phyloP scores from a whole-genome alignment of 1,140 invertebrate genomes.

The Plodia interpunctella region DNA sequence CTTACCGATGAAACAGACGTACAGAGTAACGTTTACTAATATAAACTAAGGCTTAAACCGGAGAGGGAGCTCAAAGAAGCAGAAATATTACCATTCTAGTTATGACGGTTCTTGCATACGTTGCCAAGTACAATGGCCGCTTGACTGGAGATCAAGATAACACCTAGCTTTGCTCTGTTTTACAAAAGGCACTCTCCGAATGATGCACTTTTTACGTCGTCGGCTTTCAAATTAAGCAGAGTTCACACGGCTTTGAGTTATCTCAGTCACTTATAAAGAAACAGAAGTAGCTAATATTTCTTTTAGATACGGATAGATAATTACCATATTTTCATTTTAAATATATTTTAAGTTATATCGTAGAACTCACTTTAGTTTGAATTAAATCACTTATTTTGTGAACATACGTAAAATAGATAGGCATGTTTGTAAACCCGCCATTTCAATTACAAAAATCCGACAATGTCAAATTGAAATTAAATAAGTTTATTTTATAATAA shows the following conservation, averaged over 20 bases:
- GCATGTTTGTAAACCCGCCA: too few relatives aligned
- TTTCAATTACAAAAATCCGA: too few relatives aligned
- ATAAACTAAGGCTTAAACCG: slow-evolving; percentile 5
- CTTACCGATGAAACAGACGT: background rate
- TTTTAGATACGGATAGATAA: too few relatives aligned
- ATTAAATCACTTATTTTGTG: too few relatives aligned
- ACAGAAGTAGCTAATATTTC: too few relatives aligned
- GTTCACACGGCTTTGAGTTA: background rate
- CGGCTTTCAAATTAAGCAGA: background rate
- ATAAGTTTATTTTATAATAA: too few relatives aligned
- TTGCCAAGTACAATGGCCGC: slow-evolving; percentile 35
- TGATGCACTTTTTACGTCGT: slow-evolving; percentile 15
- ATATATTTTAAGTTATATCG: too few relatives aligned
- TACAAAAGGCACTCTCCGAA: slow-evolving; percentile 29
- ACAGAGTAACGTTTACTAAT: background rate
- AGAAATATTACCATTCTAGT: slow-evolving; percentile 38
- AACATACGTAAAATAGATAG: too few relatives aligned
- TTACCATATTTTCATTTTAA: too few relatives aligned
- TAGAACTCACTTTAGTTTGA: too few relatives aligned
- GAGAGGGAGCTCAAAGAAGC: slow-evolving; percentile 31
- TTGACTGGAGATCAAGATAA: slow-evolving; percentile 51
- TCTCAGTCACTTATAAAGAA: too few relatives aligned
- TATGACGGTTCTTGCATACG: slow-evolving; percentile 27
- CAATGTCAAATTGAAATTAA: too few relatives aligned
- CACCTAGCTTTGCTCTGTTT: slow-evolving; percentile 31